A percentile compares a stretch with the other conserved stretches of the same genome.
phyloP scores from a whole-genome alignment of 2,888 invertebrate species.

The Lysandra bellargus region DNA sequence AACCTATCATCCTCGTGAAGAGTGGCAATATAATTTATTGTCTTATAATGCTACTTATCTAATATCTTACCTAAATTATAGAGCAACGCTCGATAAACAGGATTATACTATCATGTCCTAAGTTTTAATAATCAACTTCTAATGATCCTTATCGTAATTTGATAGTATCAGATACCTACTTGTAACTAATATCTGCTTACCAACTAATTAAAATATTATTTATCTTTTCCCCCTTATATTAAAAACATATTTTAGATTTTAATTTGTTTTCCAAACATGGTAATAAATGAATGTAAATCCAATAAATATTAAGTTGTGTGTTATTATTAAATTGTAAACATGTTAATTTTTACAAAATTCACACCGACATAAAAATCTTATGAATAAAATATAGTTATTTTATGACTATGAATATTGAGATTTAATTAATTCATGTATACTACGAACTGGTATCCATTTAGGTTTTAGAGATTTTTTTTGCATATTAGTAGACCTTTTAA shows the following conservation, averaged over 20 bases:
- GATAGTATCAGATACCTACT: not conserved
- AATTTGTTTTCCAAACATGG: not conserved
- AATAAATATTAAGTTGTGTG: not conserved
- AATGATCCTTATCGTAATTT: not conserved
- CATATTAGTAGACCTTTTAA: conserved; percentile 5
- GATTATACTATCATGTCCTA: not conserved
- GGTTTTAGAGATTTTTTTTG: not conserved
- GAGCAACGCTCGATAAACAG: not conserved
- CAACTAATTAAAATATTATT: not conserved
- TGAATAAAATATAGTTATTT: not conserved
- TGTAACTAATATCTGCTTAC: not conserved
- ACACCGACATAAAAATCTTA: not conserved
- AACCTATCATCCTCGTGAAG: too few relatives aligned
- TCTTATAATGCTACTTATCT: too few relatives aligned
- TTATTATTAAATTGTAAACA: not conserved
- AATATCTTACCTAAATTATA: too few relatives aligned
- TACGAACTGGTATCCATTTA: not conserved
- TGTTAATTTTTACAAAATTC: not conserved
- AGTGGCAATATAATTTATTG: too few relatives aligned
- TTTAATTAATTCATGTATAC: not conserved
- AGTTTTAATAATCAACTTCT: not conserved
- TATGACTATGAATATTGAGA: not conserved
- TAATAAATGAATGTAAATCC: not conserved
- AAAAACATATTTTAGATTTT: not conserved
- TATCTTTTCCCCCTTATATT: not conserved